Evolutionary conservation across 2,113 vertebrate genomes (phyloP).

Genomic region (Caracal caracal): DNA sequence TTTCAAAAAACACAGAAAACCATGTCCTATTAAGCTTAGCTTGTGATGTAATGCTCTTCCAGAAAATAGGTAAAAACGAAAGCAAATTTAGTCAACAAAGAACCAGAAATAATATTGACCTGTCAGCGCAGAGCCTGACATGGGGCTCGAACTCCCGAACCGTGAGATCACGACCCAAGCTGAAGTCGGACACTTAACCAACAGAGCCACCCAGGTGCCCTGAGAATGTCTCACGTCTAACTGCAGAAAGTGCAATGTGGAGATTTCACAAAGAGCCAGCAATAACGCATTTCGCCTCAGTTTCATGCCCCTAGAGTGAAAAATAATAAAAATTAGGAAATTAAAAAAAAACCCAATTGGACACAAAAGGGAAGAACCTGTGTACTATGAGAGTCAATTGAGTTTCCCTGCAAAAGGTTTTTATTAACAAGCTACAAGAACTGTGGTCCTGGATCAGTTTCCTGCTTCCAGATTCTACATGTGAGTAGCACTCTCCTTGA

Average conservation of each 20-base stretch:
- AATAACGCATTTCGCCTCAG: neutral
- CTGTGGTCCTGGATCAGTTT: neutral
- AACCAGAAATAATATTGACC: neutral
- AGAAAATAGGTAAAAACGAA: constrained; percentile 26
- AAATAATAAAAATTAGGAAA: neutral
- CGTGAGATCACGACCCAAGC: no score
- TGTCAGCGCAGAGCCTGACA: no score
- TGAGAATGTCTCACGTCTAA: neutral
- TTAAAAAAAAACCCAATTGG: neutral
- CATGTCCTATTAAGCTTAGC: neutral
- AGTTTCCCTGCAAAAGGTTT: neutral
- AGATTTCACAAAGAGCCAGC: neutral
- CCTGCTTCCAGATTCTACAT: neutral
- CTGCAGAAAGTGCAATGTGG: neutral
- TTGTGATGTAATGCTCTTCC: neutral
- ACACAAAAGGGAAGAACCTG: neutral
- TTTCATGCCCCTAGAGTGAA: neutral
- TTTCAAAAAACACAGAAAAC: neutral
- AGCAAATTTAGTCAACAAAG: neutral
- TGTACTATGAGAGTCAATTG: neutral
- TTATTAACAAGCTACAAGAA: neutral
- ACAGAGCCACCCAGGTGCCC: no score
- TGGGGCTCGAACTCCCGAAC: no score
- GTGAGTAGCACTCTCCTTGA: neutral
- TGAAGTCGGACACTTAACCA: no score